These are phyloP conservation scores for Leptarthrus brevirostris DNA, from an alignment of 2,888 invertebrate species.

Conservation along the genomic window DNA sequence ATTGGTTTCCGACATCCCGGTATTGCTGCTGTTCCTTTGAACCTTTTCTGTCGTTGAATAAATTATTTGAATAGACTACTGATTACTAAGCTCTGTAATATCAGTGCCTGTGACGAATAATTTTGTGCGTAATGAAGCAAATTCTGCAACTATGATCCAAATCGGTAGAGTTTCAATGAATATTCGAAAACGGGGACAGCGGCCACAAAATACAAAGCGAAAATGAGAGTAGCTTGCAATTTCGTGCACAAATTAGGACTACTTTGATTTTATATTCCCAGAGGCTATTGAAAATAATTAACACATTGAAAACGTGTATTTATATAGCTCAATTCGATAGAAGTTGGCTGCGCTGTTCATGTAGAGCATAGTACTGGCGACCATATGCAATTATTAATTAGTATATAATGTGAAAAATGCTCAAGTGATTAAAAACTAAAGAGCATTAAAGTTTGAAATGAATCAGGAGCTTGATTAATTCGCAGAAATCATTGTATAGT, in stretches of 20 bases:
- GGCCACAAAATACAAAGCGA: background rate
- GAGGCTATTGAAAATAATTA: conserved; percentile 12
- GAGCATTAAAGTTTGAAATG: too few relatives aligned
- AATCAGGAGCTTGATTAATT: too few relatives aligned
- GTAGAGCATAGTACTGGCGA: too few relatives aligned
- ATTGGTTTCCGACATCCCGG: conserved; percentile 32
- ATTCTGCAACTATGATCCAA: conserved; percentile 34
- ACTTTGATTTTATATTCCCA: conserved; percentile 25
- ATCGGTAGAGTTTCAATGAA: conserved; percentile 4
- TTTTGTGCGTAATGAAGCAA: conserved; percentile 38
- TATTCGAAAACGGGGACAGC: background rate
- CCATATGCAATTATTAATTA: too few relatives aligned
- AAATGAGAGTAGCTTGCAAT: conserved; percentile 20
- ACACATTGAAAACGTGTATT: background rate
- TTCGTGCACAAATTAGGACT: conserved; percentile 14
- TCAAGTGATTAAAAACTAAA: too few relatives aligned
- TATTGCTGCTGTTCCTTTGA: conserved; percentile 19
- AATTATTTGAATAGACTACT: conserved; percentile 29
- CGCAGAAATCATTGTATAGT: too few relatives aligned
- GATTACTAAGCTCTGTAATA: conserved; percentile 16
- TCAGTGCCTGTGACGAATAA: conserved; percentile 34
- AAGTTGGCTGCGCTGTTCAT: too few relatives aligned
- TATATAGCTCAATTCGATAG: too few relatives aligned
- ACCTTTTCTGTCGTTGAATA: conserved; percentile 40
- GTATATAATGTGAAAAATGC: too few relatives aligned